A percentile compares a stretch with the other conserved stretches of the same genome.
Conservation (phyloP, 1,140 invertebrate genomes). For the Ctenoplectra terminalis region DNA sequence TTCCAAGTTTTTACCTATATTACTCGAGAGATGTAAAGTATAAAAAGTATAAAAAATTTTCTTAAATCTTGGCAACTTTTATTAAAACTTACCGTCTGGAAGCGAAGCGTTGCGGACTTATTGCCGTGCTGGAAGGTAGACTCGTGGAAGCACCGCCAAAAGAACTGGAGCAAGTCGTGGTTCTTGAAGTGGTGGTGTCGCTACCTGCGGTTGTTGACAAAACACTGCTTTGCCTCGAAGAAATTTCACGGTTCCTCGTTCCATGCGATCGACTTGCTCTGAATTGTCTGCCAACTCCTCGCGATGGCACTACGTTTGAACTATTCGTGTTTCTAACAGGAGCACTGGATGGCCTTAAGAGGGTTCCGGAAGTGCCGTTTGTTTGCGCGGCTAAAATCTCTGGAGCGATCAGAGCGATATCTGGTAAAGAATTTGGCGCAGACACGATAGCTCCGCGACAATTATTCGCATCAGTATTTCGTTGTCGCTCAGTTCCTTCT, state of each 20-base stretch:
- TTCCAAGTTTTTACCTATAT: neutral
- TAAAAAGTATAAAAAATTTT: neutral
- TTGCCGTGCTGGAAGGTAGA: conserved; percentile 67
- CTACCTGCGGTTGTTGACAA: conserved; percentile 61
- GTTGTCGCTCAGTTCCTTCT: conserved; percentile 61
- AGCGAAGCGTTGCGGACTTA: conserved; percentile 64
- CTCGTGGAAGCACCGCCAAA: conserved; percentile 55
- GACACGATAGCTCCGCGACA: conserved; percentile 34
- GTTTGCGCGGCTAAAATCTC: conserved; percentile 80
- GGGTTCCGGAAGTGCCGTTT: conserved; percentile 70
- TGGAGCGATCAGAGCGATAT: conserved; percentile 80
- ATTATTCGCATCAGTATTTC: conserved; percentile 22
- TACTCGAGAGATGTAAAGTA: no score
- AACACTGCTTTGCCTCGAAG: conserved; percentile 60
- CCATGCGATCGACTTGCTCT: conserved; percentile 49
- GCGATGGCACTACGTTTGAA: conserved; percentile 35
- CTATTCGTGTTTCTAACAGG: conserved; percentile 60
- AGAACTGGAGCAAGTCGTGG: conserved; percentile 69
- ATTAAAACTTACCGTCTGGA: conserved; percentile 58
- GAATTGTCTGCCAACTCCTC: conserved; percentile 52
- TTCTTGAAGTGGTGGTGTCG: conserved; percentile 66
- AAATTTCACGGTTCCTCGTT: conserved; percentile 35
- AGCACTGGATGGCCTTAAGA: conserved; percentile 77
- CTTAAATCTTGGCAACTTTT: neutral
- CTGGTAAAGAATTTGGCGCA: conserved; percentile 77